phyloP scores from a whole-genome alignment of 2,888 invertebrate genomes.

The Andrena marginata region DNA sequence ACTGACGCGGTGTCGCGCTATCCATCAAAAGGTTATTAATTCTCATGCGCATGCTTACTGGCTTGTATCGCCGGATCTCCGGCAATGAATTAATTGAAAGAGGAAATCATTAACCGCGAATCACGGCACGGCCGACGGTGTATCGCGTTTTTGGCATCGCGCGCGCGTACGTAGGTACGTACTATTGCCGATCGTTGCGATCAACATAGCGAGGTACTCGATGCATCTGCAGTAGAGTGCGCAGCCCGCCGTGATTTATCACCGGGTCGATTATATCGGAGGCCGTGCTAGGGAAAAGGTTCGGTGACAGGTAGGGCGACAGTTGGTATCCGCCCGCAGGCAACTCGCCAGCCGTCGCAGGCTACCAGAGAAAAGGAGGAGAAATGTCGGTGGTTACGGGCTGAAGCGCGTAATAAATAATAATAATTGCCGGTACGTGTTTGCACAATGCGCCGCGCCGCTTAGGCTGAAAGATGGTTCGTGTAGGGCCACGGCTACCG shows the following conservation, averaged over 20 bases:
- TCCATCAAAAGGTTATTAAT: conserved; percentile 48
- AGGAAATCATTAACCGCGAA: conserved; percentile 39
- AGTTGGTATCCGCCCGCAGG: conserved; percentile 71
- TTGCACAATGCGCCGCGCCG: conserved; percentile 80
- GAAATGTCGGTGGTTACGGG: conserved; percentile 75
- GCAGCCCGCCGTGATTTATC: conserved; percentile 55
- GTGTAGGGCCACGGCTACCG: conserved; percentile 22
- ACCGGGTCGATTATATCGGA: conserved; percentile 63
- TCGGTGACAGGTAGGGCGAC: conserved; percentile 71
- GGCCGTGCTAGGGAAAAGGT: conserved; percentile 57
- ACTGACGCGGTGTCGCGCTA: conserved; percentile 45
- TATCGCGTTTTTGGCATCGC: conserved; percentile 13
- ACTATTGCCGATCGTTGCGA: no score
- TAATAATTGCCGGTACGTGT: conserved; percentile 84
- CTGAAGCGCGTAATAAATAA: conserved; percentile 82
- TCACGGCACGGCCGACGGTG: conserved; percentile 4
- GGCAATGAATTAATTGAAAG: conserved; percentile 39
- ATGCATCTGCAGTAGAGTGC: conserved; percentile 25
- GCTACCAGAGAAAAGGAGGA: conserved; percentile 48
- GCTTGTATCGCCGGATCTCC: conserved; percentile 27
- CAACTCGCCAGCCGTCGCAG: conserved; percentile 31
- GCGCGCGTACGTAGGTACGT: neutral
- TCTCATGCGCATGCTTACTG: conserved; percentile 17
- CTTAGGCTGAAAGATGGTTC: conserved; percentile 73
- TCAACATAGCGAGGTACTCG: neutral